phyloP scores from a whole-genome alignment of 64 coral and sea anemone genomes.

The Anthopleura sola region DNA sequence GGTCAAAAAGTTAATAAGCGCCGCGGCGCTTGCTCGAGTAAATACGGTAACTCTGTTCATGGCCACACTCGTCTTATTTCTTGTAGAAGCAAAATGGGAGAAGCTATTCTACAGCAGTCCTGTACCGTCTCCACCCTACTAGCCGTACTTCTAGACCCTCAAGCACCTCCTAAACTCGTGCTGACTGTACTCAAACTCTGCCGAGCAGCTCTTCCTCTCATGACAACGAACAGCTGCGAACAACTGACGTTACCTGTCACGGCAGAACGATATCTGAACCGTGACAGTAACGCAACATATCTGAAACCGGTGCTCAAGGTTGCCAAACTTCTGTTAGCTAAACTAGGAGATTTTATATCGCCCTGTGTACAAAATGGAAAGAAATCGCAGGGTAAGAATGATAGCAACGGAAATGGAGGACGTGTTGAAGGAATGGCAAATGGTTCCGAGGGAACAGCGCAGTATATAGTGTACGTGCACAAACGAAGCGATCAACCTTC shows the following conservation, averaged over 20 bases:
- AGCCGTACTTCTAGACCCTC: conserved; percentile 67
- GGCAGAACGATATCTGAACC: conserved; percentile 34
- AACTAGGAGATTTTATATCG: conserved; percentile 78
- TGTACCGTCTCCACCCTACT: conserved; percentile 88
- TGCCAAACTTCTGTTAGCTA: conserved; percentile 64
- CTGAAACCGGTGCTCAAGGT: conserved; percentile 42
- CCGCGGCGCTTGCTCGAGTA: too few species aligned
- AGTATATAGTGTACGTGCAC: conserved; percentile 69
- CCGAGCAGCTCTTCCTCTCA: conserved; percentile 69
- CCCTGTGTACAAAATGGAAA: conserved; percentile 32
- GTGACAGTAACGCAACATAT: conserved; percentile 10
- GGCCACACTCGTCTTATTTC: neutral
- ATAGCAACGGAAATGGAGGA: conserved; percentile 7
- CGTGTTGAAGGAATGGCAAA: neutral
- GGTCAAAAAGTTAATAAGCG: too few species aligned
- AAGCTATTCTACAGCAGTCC: conserved; percentile 80
- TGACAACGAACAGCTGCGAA: conserved; percentile 55
- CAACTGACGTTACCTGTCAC: conserved; percentile 50
- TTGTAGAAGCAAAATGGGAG: conserved; percentile 84
- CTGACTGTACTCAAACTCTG: conserved; percentile 77
- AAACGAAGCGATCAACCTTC: conserved; percentile 71
- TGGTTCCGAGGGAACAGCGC: neutral
- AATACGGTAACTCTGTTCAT: too few species aligned
- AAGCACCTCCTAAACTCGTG: conserved; percentile 84
- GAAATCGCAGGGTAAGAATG: neutral